Percentiles rank a stretch among this genome's conserved stretches.
Conservation (phyloP, 2,113 vertebrate species). For the Leptosomus discolor region DNA sequence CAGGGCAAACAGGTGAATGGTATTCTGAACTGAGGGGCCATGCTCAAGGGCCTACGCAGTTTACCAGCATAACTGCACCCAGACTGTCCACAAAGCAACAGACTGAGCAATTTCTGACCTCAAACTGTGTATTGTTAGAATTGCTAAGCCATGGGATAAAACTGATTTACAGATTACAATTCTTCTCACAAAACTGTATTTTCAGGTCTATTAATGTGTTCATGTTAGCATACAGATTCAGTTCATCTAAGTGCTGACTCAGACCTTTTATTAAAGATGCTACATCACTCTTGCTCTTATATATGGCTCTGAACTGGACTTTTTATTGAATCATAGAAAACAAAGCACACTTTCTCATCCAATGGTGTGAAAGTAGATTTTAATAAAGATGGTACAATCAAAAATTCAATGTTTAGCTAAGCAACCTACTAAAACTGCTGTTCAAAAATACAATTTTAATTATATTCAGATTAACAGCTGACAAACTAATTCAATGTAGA, state of each 20-base stretch:
- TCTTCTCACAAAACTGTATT: neutral
- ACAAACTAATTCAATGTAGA: neutral
- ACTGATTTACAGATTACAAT: neutral
- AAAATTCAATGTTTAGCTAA: neutral
- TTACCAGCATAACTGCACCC: fast-evolving
- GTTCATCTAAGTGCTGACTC: neutral
- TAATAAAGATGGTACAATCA: neutral
- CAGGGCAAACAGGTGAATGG: neutral
- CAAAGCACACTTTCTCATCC: neutral
- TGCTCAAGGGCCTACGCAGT: neutral
- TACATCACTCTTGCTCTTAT: neutral
- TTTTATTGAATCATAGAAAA: neutral
- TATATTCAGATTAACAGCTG: neutral
- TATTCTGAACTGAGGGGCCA: neutral
- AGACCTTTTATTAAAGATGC: neutral
- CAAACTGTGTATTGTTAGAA: neutral
- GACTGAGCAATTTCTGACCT: neutral
- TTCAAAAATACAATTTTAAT: neutral
- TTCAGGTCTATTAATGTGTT: neutral
- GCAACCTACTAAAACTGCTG: neutral
- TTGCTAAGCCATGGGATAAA: neutral
- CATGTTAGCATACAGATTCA: neutral
- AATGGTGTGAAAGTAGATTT: neutral
- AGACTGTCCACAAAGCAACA: neutral
- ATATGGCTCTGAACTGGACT: neutral